phyloP scores from a whole-genome alignment of 2,797 vertebrate genomes.

The Sylvilagus floridanus region DNA sequence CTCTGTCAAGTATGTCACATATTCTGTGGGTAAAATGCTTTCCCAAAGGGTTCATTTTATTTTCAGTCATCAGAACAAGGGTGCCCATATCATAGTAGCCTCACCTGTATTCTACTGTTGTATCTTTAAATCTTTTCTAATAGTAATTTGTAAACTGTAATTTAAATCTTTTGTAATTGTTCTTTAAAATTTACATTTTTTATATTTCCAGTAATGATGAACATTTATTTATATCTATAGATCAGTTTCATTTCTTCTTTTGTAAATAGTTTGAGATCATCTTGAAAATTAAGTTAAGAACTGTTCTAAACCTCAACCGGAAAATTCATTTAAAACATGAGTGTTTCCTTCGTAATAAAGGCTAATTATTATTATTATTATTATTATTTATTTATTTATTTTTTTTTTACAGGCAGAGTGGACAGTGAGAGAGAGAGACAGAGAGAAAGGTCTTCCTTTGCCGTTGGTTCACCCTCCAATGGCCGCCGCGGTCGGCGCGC shows the following conservation, averaged over 20 bases:
- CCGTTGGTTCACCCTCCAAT: too few species aligned
- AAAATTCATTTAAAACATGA: conserved; percentile 65
- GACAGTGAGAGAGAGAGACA: too few species aligned
- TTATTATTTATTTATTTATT: conserved; percentile 47
- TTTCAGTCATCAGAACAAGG: background rate
- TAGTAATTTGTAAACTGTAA: too few species aligned
- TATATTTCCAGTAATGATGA: conserved; percentile 56
- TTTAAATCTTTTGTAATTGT: conserved; percentile 10
- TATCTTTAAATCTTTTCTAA: background rate
- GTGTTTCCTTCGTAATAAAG: conserved; percentile 28
- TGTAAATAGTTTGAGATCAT: conserved; percentile 61
- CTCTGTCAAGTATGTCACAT: background rate
- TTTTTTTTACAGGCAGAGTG: too few species aligned
- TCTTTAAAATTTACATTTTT: conserved; percentile 63
- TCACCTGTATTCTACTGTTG: background rate
- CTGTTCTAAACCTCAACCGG: conserved; percentile 69
- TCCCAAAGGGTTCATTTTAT: background rate
- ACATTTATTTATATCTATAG: conserved; percentile 61
- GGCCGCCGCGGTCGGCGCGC: too few species aligned
- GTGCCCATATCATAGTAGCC: background rate
- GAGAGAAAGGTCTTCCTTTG: too few species aligned
- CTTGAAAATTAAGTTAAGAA: conserved; percentile 78
- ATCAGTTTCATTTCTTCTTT: conserved; percentile 68
- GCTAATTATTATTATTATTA: conserved; percentile 51
- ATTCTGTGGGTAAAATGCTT: conserved; percentile 49